Percentiles rank a stretch among this genome's conserved stretches.
These are phyloP conservation scores for Cyrtorhinus lividipennis DNA, from an alignment of 1,140 invertebrate genomes.

Conservation along the genomic window DNA sequence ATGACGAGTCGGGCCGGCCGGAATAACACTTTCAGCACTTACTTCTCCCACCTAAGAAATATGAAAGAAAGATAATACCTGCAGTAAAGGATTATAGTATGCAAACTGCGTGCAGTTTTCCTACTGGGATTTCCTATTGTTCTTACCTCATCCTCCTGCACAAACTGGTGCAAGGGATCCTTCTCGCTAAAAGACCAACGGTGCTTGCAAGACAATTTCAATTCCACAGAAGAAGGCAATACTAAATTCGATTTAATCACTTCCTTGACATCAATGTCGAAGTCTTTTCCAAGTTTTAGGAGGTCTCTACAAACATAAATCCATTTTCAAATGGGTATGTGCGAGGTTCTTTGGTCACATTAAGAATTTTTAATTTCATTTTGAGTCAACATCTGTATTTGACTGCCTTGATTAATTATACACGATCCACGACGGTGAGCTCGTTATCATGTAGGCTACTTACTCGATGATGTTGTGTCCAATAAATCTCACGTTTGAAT, in stretches of 20 bases:
- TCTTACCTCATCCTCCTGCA: background rate
- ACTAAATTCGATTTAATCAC: background rate
- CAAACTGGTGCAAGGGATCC: background rate
- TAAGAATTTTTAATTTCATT: no score
- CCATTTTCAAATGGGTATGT: background rate
- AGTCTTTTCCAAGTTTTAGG: slow-evolving; percentile 1
- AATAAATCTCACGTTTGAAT: slow-evolving; percentile 4
- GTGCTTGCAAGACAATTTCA: background rate
- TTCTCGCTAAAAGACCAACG: background rate
- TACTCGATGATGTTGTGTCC: slow-evolving; percentile 6
- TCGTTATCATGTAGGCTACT: background rate
- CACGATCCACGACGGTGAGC: background rate
- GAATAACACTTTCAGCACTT: background rate
- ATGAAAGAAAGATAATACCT: no score
- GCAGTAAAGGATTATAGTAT: no score
- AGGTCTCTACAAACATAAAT: background rate
- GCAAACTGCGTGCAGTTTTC: no score
- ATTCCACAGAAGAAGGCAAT: background rate
- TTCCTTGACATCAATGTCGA: background rate
- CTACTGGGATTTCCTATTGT: background rate
- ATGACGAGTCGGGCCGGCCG: background rate
- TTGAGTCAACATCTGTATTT: background rate
- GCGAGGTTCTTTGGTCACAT: no score
- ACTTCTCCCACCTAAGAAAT: background rate
- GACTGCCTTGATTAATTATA: background rate